Conservation (phyloP, 2,888 invertebrate genomes). For the Heteropelma amictum region DNA sequence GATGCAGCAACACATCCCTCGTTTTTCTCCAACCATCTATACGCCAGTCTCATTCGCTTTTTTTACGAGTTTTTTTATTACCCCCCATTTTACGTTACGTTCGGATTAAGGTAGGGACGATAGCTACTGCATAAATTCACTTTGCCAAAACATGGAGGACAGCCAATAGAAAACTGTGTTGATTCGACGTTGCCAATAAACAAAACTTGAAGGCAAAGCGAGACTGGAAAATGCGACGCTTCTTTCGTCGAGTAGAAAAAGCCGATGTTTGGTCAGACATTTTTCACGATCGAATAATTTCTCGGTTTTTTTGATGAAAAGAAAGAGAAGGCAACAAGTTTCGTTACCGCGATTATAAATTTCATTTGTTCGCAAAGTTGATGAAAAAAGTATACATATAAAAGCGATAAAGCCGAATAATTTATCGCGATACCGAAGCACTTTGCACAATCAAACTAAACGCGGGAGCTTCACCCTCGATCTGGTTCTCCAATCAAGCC, state of each 20-base stretch:
- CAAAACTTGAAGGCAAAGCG: too few relatives aligned
- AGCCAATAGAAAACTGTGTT: neutral
- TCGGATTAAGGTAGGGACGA: neutral
- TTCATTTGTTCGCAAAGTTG: too few relatives aligned
- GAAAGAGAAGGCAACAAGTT: too few relatives aligned
- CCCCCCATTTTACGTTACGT: constrained; percentile 71
- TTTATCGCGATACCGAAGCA: neutral
- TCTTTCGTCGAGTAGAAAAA: too few relatives aligned
- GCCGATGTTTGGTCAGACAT: too few relatives aligned
- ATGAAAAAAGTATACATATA: too few relatives aligned
- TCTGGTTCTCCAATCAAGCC: constrained; percentile 47
- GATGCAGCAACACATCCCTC: constrained; percentile 50
- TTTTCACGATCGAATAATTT: too few relatives aligned
- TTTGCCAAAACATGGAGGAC: constrained; percentile 1
- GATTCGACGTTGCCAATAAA: neutral
- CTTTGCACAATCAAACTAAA: neutral
- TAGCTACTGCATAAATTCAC: constrained; percentile 13
- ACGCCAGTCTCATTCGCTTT: constrained; percentile 63
- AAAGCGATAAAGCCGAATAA: neutral
- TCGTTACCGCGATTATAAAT: too few relatives aligned
- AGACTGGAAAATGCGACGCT: too few relatives aligned
- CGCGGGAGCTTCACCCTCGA: constrained; percentile 18
- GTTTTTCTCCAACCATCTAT: constrained; percentile 40
- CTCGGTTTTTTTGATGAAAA: too few relatives aligned
- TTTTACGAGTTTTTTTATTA: constrained; percentile 66